Conservation (phyloP, 2,888 invertebrate genomes). For the Chrysina gloriosa region DNA sequence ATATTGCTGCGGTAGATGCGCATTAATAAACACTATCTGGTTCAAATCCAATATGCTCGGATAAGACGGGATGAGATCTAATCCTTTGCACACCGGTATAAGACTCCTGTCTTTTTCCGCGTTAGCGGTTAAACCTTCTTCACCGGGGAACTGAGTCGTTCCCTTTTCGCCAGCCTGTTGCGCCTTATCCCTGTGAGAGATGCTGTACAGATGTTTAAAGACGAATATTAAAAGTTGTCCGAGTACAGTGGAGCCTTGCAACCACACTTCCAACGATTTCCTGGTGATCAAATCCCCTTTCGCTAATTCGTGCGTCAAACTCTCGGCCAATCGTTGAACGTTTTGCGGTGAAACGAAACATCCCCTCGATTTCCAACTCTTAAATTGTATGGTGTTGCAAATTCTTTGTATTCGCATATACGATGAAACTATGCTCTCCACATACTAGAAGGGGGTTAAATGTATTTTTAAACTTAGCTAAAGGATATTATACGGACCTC, state of each 20-base stretch:
- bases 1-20: slow-evolving; percentile 79
- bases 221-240: slow-evolving; percentile 67
- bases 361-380: slow-evolving; percentile 72
- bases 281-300: slow-evolving; percentile 62
- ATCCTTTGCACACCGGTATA: slow-evolving; percentile 70
- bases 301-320: slow-evolving; percentile 67
- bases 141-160: slow-evolving; percentile 50
- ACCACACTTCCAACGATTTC: slow-evolving; percentile 66
- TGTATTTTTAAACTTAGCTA: background rate
- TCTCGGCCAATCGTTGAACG: slow-evolving; percentile 71
- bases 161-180: slow-evolving; percentile 55
- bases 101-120: slow-evolving; percentile 66
- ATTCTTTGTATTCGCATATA: slow-evolving; percentile 77
- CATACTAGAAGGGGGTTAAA: slow-evolving; percentile 69
- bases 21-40: slow-evolving; percentile 84
- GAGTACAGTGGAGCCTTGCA: slow-evolving; percentile 65
- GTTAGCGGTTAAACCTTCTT: slow-evolving; percentile 53
- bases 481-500: slow-evolving; percentile 65
- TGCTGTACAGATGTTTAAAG: slow-evolving; percentile 68
- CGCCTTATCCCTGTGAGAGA: slow-evolving; percentile 67
- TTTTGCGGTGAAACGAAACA: slow-evolving; percentile 69
- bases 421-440: slow-evolving; percentile 80
- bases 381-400: slow-evolving; percentile 67
- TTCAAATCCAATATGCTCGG: slow-evolving; percentile 80
- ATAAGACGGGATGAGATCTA: slow-evolving; percentile 81